A percentile compares a stretch with the other conserved stretches of the same genome.
Conservation (phyloP, 2,113 vertebrate species). For the Charina bottae region DNA sequence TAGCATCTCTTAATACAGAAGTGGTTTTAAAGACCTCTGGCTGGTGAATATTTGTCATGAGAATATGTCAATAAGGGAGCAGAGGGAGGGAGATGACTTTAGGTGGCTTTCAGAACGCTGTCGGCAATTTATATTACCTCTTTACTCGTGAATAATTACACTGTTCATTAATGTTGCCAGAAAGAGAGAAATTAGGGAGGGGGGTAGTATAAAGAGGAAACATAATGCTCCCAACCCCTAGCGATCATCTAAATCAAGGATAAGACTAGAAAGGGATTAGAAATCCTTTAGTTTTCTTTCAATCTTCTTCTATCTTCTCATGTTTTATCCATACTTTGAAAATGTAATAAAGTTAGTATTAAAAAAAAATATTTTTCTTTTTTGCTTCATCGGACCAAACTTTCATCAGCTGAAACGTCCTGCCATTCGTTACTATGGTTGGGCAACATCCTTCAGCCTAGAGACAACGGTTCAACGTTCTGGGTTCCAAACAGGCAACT, state of each 20-base stretch:
- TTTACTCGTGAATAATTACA: constrained; percentile 55
- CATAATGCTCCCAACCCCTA: not conserved
- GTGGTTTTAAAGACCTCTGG: constrained; percentile 63
- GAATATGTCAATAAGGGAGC: constrained; percentile 64
- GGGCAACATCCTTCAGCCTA: too few species aligned
- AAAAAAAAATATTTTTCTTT: too few species aligned
- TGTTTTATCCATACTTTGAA: too few species aligned
- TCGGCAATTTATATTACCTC: constrained; percentile 47
- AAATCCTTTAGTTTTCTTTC: too few species aligned
- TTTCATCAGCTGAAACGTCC: too few species aligned
- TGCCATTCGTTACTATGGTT: too few species aligned
- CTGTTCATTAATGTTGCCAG: constrained; percentile 45
- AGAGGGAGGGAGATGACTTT: constrained; percentile 54
- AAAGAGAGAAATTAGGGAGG: constrained; percentile 35
- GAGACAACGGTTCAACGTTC: too few species aligned
- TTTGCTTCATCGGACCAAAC: too few species aligned
- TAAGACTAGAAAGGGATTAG: too few species aligned
- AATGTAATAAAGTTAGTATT: too few species aligned
- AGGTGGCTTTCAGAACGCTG: constrained; percentile 47
- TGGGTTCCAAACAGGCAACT: too few species aligned
- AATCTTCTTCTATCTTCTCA: too few species aligned
- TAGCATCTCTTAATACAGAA: constrained; percentile 70
- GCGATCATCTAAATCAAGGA: not conserved
- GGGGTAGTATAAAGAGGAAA: not conserved
- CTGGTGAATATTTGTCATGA: constrained; percentile 65